Conservation (phyloP, 2,888 invertebrate species). For the Oligia strigilis region DNA sequence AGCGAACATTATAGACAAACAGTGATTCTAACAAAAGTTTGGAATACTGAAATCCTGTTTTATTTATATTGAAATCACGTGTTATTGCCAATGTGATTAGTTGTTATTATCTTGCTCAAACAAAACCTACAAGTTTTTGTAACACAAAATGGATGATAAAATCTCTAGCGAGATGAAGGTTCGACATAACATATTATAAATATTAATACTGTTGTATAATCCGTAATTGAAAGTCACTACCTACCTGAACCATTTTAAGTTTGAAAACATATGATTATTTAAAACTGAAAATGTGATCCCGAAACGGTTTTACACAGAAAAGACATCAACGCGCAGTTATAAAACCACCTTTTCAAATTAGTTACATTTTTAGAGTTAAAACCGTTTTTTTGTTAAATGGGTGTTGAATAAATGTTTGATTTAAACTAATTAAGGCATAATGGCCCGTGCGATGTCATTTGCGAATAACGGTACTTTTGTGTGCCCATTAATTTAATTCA, state of each 20-base stretch:
- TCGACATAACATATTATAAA: not conserved
- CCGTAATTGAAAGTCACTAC: not conserved
- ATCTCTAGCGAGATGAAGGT: not conserved
- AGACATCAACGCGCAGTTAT: conserved; percentile 64
- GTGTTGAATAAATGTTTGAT: not conserved
- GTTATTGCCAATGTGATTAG: not conserved
- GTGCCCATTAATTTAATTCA: not conserved
- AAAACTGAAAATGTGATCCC: not conserved
- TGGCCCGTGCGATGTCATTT: not conserved
- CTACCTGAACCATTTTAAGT: not conserved
- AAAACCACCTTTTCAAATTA: not conserved
- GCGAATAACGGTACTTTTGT: not conserved
- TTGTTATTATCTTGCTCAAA: not conserved
- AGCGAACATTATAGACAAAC: not conserved
- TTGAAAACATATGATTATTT: not conserved
- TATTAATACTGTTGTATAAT: not conserved
- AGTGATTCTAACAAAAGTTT: not conserved
- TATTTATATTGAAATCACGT: not conserved
- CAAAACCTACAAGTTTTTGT: not conserved
- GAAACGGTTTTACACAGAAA: conserved; percentile 42
- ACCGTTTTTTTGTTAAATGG: not conserved
- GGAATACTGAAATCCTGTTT: not conserved
- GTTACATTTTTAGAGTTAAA: not conserved
- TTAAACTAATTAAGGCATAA: not conserved
- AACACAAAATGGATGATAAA: not conserved